A percentile compares a stretch with the other conserved stretches of the same genome.
These are phyloP conservation scores for Plecturocebus donacophilus DNA, from an alignment of 2,113 vertebrate genomes.

Conservation along the genomic window DNA sequence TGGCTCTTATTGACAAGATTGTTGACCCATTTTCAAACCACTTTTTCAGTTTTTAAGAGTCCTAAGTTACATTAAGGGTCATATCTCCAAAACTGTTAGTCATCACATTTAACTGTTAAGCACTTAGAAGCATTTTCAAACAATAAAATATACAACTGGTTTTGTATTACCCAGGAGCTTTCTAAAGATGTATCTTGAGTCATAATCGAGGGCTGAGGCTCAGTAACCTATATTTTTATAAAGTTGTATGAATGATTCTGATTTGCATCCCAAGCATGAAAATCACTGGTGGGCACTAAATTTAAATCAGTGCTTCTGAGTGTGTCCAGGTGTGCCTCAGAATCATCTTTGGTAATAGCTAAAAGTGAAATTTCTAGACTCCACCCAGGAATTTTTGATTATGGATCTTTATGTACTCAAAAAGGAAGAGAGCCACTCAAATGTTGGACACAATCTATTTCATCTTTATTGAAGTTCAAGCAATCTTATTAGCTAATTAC, in stretches of 20 bases:
- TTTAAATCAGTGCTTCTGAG: not conserved
- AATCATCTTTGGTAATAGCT: not conserved
- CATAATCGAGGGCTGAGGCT: not conserved
- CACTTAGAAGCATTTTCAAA: not conserved
- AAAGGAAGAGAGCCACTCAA: not conserved
- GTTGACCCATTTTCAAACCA: not conserved
- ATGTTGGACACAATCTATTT: not conserved
- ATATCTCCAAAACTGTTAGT: not conserved
- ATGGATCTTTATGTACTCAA: not conserved
- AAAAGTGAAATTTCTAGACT: not conserved
- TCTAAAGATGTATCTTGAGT: not conserved
- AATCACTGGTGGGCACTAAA: not conserved
- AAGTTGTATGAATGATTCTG: not conserved
- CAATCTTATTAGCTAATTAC: not conserved
- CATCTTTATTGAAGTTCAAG: not conserved
- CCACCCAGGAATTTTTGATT: not conserved
- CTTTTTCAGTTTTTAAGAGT: not conserved
- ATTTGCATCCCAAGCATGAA: not conserved
- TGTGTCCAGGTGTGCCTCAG: not conserved
- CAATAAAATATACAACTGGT: not conserved
- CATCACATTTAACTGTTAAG: not conserved
- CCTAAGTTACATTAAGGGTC: not conserved
- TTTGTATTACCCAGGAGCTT: not conserved
- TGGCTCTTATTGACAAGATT: not conserved
- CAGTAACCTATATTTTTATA: not conserved